Percentiles rank a stretch among this genome's conserved stretches.
These are phyloP conservation scores for Callosobruchus maculatus DNA, from an alignment of 2,888 invertebrate species.

Conservation along the genomic window DNA sequence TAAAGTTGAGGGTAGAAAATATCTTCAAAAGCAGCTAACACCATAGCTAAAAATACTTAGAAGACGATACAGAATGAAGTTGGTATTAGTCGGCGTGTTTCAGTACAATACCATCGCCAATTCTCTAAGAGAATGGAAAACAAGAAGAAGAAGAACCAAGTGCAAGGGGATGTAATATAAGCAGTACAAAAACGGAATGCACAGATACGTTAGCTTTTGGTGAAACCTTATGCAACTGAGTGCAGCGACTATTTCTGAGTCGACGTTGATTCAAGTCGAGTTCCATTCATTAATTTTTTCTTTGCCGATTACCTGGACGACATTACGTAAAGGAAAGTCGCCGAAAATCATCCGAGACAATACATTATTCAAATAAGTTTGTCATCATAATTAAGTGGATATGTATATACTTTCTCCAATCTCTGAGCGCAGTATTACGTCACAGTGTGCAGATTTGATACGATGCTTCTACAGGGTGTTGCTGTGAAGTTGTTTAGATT, in stretches of 20 bases:
- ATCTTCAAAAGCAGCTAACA: no score
- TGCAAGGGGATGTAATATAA: no score
- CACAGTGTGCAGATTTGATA: background rate
- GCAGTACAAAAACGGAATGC: no score
- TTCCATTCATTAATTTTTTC: background rate
- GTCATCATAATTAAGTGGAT: background rate
- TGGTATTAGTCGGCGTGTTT: no score
- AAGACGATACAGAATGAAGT: no score
- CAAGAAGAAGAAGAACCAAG: no score
- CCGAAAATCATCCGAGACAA: background rate
- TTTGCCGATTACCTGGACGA: background rate
- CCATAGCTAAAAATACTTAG: no score
- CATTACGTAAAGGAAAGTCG: background rate
- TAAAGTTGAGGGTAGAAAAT: no score
- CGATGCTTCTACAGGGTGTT: background rate
- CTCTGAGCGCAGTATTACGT: background rate
- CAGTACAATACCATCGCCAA: no score
- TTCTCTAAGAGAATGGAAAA: no score
- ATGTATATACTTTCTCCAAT: background rate
- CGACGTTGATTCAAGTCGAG: background rate
- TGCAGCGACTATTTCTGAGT: background rate
- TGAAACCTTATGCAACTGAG: background rate
- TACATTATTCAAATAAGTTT: background rate
- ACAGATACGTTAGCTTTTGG: background rate
- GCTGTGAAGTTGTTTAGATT: background rate